Conservation (phyloP, 2,888 invertebrate genomes). For the Eueremaeus valkanovi region DNA sequence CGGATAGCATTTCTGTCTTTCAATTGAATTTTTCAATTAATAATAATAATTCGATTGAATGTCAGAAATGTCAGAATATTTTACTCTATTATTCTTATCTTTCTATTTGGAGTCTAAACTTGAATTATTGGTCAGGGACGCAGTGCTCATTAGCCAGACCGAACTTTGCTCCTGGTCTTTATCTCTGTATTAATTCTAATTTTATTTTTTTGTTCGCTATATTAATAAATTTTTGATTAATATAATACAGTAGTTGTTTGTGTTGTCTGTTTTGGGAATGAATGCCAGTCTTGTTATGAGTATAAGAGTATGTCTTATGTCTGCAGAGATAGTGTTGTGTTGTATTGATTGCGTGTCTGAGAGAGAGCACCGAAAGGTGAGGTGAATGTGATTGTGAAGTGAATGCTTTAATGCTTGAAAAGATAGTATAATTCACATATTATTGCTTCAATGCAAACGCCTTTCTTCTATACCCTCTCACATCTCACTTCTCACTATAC, state of each 20-base stretch:
- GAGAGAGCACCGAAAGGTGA: background rate
- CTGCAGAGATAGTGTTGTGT: too few species aligned
- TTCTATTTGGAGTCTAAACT: background rate
- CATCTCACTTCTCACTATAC: background rate
- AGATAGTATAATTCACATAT: background rate
- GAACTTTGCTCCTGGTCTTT: too few species aligned
- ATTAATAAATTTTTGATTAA: too few species aligned
- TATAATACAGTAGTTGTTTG: too few species aligned
- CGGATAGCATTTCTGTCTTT: background rate
- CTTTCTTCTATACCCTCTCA: background rate
- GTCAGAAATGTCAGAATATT: background rate
- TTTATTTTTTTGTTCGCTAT: too few species aligned
- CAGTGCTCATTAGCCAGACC: too few species aligned
- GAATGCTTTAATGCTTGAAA: constrained; percentile 16
- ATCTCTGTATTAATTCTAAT: too few species aligned
- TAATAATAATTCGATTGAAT: background rate
- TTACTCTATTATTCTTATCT: background rate
- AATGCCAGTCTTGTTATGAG: background rate
- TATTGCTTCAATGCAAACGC: background rate
- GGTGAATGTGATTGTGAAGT: background rate
- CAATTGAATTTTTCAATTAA: background rate
- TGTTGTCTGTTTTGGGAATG: background rate
- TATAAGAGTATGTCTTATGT: too few species aligned
- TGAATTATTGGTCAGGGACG: constrained; percentile 9
- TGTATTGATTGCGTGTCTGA: background rate